These are phyloP conservation scores for Pyrrhia umbra DNA, from an alignment of 2,888 invertebrate species.

Conservation along the genomic window DNA sequence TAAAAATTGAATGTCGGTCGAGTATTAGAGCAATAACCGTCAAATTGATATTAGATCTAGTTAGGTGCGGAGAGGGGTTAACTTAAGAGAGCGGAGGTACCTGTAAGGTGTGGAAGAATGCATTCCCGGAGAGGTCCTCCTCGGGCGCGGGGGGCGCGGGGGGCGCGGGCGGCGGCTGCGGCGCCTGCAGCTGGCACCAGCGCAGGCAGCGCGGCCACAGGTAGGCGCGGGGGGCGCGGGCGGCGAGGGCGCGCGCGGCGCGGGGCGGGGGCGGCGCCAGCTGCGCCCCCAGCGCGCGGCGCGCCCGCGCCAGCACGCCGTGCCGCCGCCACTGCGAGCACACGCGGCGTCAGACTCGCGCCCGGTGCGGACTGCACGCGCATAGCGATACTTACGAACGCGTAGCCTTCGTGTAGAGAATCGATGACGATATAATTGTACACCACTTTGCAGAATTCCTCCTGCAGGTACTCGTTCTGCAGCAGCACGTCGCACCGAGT, in stretches of 20 bases:
- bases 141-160: conserved; percentile 39
- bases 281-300: conserved; percentile 19
- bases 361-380: no score
- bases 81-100: no score
- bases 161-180: not conserved
- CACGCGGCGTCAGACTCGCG: not conserved
- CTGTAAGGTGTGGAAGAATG: conserved; percentile 76
- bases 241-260: conserved; percentile 73
- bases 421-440: conserved; percentile 69
- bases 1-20: no score
- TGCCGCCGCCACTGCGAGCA: conserved; percentile 77
- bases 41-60: no score
- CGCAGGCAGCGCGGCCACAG: conserved; percentile 72
- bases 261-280: conserved; percentile 44
- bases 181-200: conserved; percentile 2
- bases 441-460: conserved; percentile 64
- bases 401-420: conserved; percentile 74
- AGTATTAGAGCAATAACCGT: no score
- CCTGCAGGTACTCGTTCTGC: conserved; percentile 54
- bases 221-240: conserved; percentile 62
- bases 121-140: conserved; percentile 69
- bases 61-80: no score
- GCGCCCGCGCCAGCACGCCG: conserved; percentile 21
- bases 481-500: conserved; percentile 65
- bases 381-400: conserved; percentile 74